Base-by-base conservation (phyloP, 2,113 vertebrate species). In the Phaetusa simplex region DNA sequence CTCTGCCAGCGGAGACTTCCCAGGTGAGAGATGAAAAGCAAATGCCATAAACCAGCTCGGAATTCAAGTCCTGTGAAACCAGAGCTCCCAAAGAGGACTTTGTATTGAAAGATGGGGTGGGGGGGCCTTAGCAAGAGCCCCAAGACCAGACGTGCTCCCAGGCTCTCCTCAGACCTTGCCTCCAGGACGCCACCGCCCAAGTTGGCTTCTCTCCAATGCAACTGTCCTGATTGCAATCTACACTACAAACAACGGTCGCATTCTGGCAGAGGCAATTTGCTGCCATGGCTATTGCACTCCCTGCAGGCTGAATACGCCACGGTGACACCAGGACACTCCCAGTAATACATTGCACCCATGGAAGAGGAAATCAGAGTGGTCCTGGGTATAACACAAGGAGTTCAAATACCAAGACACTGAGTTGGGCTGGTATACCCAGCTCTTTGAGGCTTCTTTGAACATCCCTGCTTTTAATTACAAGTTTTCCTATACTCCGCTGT, bases 11-110 rank as follows among this genome's bases (percentile, higher is more conserved):
- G 58, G 61, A 85, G 59, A 30, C 71, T 88, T 88, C 90, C 92
- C 96, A 84, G 77, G 86, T 86, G 86, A 96, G 5, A 88, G 64
- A 92, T 93, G 94, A 84, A 88, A 95, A 95, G 88, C 74, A 92
- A 93, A 88, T 11, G 3, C 85, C 72, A 61, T 10, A 47, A 95
- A 47, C 24, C 59, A 15, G 67, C 43, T 67, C 34, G 64, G 92
- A 88, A 47, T 19, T 29, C 9, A 84, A 90, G 42, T 11, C 30
- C 50, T 83, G 76, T 47, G 72, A 81, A 86, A 77, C 49, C 36
- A 96, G 78, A 90, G 72, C 47, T 64, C 55, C 84, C 58, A 4
- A 23, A 86, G 87, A 72, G 29, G 80, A 24, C 30, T 73, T 81
- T 8, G 4, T 32, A 4, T 6, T 6, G 12, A 79, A 83, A 85